Evolutionary conservation across 2,113 vertebrate species (phyloP).

Genomic region (Hippocampus barbouri): DNA sequence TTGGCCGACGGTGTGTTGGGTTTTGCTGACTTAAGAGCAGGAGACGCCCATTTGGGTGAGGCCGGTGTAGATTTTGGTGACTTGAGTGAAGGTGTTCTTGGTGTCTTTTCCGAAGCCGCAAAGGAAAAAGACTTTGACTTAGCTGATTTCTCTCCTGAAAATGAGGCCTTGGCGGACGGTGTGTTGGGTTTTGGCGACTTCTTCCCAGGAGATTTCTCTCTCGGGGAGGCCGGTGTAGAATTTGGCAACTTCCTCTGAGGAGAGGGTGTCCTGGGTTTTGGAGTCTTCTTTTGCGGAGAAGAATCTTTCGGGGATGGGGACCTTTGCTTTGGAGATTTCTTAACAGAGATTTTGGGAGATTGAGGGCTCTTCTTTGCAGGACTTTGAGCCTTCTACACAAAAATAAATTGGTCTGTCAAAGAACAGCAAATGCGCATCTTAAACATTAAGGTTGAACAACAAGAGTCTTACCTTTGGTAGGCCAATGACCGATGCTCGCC

Average conservation of each 20-base stretch:
- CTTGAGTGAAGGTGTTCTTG: background rate
- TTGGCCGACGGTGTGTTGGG: conserved; percentile 14
- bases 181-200: conserved; percentile 16
- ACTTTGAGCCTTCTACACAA: conserved; percentile 30
- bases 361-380: conserved; percentile 16
- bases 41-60: conserved; percentile 25
- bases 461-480: conserved; percentile 62
- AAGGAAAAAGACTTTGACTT: conserved; percentile 1
- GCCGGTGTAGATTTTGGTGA: no score
- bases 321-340: conserved; percentile 12
- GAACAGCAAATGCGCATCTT: background rate
- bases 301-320: conserved; percentile 25
- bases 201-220: conserved; percentile 31
- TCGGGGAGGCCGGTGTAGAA: conserved; percentile 13
- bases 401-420: background rate
- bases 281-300: conserved; percentile 31
- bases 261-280: conserved; percentile 23
- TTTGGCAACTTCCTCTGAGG: conserved; percentile 23
- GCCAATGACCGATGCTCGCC: conserved; percentile 70
- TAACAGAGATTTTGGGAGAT: conserved; percentile 28
- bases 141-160: conserved; percentile 15
- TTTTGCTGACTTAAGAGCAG: conserved; percentile 25
- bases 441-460: background rate
- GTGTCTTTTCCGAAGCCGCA: conserved; percentile 23
- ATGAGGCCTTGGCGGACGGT: conserved; percentile 15